phyloP scores from a whole-genome alignment of 92 coral and sea anemone species.

The Ricordea florida region DNA sequence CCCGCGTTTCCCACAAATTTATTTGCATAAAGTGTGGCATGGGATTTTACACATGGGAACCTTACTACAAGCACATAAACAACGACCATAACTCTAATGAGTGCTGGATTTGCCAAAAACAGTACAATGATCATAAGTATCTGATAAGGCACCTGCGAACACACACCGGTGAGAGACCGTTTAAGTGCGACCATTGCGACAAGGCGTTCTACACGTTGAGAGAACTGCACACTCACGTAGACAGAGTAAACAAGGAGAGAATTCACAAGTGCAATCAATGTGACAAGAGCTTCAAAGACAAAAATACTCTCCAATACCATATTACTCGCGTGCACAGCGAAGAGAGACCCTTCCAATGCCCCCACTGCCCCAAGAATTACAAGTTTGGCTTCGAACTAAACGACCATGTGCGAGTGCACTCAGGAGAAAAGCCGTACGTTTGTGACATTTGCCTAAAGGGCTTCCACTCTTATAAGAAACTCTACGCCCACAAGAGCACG shows the following conservation, averaged over 20 bases:
- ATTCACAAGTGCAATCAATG: slow-evolving; percentile 7
- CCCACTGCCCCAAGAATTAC: slow-evolving; percentile 4
- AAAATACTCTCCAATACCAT: background rate
- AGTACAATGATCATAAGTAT: background rate
- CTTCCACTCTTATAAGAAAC: too few relatives aligned
- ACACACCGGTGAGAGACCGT: slow-evolving; percentile 23
- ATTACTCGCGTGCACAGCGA: background rate
- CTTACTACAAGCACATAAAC: too few relatives aligned
- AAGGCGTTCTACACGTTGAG: background rate
- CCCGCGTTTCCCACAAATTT: too few relatives aligned
- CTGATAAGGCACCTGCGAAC: background rate
- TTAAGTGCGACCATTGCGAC: slow-evolving; percentile 17
- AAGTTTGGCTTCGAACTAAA: background rate
- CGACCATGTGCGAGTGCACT: background rate
- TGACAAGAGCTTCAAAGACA: background rate
- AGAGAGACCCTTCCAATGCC: slow-evolving; percentile 1
- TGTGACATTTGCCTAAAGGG: background rate
- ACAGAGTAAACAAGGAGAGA: background rate
- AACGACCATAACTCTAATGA: too few relatives aligned
- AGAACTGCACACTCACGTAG: background rate
- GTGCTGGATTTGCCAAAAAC: slow-evolving; percentile 20
- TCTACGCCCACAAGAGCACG: too few relatives aligned
- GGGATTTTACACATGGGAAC: too few relatives aligned
- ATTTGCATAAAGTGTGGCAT: too few relatives aligned
- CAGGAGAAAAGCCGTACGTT: slow-evolving; percentile 2